Base-by-base conservation (phyloP, 2,888 invertebrate species). In the Apeira syringaria region DNA sequence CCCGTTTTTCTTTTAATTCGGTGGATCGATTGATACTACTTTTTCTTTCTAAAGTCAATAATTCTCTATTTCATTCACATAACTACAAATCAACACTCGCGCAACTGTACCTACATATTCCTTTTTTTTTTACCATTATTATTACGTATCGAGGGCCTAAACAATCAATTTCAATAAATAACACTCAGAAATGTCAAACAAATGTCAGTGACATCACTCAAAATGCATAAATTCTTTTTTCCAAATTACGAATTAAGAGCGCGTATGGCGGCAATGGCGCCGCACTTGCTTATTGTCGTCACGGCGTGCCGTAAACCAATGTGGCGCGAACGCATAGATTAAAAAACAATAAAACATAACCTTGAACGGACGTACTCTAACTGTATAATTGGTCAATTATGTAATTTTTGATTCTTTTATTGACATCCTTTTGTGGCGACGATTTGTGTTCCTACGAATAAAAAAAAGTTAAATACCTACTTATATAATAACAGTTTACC, bases 341-440 rank as follows among this genome's bases (percentile, higher is more conserved):
- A 76, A 68, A 71, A 67, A 56, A 46, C 65, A 61, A 69, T 81
- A 74, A 80, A 79, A 66, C 45, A 39, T 56, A 74, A 63, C 81
- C 78, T 79, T 81, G 75, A 59, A 39, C 26, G 41, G 36, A 26
- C 30, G 15, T 17, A 8, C 10, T 5, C 10, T 42, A 35, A 46
- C 31, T 33, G 45, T 33, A 47, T 47, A 53, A 59, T 51, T 53
- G 50, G 44, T 38, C 49, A 46, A 50, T 54, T 56, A 52, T 40
- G 29, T 45, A 38, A 34, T 37, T 13, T 20, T 7, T 20, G 20
- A 7, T 20, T 20, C 7, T 7, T 20, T 20, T 24, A 9, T 3
- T 24, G 9, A 9, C 9, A 24, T 9, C 24, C 9, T 24, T 24
- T 24, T 24, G 24, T 8, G 24, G 8, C 3, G 24, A 2, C 24